phyloP scores from a whole-genome alignment of 1,140 invertebrate species.

The Idris sp. region DNA sequence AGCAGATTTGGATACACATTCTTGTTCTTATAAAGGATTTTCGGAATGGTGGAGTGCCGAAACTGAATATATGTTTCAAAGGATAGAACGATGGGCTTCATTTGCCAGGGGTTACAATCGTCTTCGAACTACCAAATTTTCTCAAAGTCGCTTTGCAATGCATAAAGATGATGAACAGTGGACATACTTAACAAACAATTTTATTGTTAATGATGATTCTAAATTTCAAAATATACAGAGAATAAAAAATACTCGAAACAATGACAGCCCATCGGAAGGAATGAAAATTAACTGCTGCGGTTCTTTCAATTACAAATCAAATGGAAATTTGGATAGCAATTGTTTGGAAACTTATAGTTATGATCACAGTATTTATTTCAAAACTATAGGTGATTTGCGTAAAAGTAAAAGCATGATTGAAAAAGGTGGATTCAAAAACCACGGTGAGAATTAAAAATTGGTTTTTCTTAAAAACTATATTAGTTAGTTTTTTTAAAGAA shows the following conservation, averaged over 20 bases:
- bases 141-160: conserved; percentile 65
- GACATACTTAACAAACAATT: conserved; percentile 58
- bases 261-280: conserved; percentile 61
- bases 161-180: conserved; percentile 59
- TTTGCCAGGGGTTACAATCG: conserved; percentile 73
- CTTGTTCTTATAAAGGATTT: conserved; percentile 59
- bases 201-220: conserved; percentile 50
- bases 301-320: conserved; percentile 72
- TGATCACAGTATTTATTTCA: conserved; percentile 77
- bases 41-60: conserved; percentile 75
- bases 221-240: conserved; percentile 49
- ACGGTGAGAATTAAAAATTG: background rate
- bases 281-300: conserved; percentile 71
- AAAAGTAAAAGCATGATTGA: conserved; percentile 18
- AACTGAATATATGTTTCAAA: conserved; percentile 72
- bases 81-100: conserved; percentile 73
- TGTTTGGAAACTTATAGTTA: conserved; percentile 73
- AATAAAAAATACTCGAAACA: conserved; percentile 41
- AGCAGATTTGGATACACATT: conserved; percentile 9
- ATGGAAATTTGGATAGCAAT: conserved; percentile 69
- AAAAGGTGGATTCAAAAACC: conserved; percentile 3
- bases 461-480: too few species aligned
- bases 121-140: conserved; percentile 66
- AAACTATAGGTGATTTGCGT: conserved; percentile 71
- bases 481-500: too few species aligned